Conservation (phyloP, 2,113 vertebrate species). For the Bambusicola thoracicus region DNA sequence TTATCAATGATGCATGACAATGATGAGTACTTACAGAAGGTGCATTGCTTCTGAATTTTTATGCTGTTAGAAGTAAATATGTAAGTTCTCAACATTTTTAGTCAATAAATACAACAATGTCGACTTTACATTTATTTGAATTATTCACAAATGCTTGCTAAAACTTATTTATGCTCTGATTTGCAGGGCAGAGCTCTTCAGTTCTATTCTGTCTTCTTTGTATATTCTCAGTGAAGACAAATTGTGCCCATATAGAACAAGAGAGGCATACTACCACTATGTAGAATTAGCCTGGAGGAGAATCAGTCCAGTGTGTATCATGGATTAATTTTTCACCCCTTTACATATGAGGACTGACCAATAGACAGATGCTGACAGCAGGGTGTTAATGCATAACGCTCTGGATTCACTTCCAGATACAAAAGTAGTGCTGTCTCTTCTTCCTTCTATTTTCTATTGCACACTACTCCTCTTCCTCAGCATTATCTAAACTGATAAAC, state of each 20-base stretch:
- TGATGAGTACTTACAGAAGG: not conserved
- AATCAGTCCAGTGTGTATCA: not conserved
- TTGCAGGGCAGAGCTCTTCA: conserved; percentile 6
- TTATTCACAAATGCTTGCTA: not conserved
- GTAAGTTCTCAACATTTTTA: not conserved
- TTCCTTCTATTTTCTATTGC: not conserved
- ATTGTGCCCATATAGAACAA: not conserved
- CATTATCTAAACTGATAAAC: not conserved
- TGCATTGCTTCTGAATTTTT: not conserved
- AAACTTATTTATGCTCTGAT: not conserved
- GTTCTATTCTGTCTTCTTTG: not conserved
- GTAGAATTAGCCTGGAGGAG: not conserved
- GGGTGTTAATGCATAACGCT: not conserved
- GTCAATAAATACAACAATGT: not conserved
- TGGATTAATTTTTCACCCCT: not conserved
- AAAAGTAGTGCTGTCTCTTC: not conserved
- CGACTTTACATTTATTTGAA: not conserved
- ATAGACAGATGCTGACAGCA: not conserved
- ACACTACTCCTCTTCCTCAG: not conserved
- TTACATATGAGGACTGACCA: not conserved
- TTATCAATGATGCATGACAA: not conserved
- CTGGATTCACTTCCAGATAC: not conserved
- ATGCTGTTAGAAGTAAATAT: conserved; percentile 22
- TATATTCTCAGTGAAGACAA: not conserved
- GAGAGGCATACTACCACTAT: not conserved